phyloP scores from a whole-genome alignment of 2,113 vertebrate species.

The Benitochromis conjunctus region DNA sequence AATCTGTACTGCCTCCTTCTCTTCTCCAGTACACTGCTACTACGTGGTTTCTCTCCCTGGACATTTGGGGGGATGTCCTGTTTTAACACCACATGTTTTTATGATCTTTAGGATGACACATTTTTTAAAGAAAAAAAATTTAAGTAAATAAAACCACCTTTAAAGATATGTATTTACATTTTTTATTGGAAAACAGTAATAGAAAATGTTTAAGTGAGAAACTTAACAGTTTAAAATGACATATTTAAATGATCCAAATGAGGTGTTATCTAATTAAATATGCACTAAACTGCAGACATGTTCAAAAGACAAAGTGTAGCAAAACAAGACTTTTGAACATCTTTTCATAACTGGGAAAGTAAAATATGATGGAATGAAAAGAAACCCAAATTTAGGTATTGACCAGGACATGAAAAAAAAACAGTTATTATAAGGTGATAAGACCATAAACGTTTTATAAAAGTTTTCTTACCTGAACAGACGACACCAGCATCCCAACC shows the following conservation, averaged over 20 bases:
- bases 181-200: too few species aligned
- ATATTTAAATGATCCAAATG: not conserved
- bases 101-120: too few species aligned
- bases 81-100: too few species aligned
- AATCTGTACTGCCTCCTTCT: too few species aligned
- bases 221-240: accelerated
- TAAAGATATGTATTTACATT: too few species aligned
- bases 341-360: not conserved
- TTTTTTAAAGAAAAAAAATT: too few species aligned
- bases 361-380: not conserved
- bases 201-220: not conserved
- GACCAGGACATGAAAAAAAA: accelerated
- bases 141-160: too few species aligned
- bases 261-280: not conserved
- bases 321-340: not conserved
- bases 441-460: not conserved
- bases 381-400: not conserved
- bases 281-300: not conserved
- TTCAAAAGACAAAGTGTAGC: not conserved
- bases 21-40: too few species aligned
- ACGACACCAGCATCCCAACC: accelerated
- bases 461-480: not conserved
- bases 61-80: too few species aligned
- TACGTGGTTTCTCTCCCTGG: too few species aligned
- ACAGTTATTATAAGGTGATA: not conserved